Conservation (phyloP, 2,888 invertebrate genomes). For the Lutraria lutraria region DNA sequence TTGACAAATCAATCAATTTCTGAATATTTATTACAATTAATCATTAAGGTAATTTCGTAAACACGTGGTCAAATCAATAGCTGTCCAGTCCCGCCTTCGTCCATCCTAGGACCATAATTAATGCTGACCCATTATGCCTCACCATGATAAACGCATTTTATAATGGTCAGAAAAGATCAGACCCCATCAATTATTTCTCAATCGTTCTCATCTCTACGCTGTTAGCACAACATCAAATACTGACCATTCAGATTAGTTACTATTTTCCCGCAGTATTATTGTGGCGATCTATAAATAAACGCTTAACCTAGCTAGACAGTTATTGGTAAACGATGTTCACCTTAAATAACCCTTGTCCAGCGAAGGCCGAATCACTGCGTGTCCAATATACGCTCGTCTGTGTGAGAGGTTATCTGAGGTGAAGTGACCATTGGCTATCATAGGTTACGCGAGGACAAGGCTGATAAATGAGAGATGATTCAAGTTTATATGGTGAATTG, state of each 20-base stretch:
- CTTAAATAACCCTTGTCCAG: slow-evolving; percentile 70
- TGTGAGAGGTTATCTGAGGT: slow-evolving; percentile 65
- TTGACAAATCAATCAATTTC: slow-evolving; percentile 26
- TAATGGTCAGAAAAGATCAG: slow-evolving; percentile 34
- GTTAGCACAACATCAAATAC: slow-evolving; percentile 29
- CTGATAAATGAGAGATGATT: neutral
- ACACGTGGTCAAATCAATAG: slow-evolving; percentile 53
- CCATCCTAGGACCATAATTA: slow-evolving; percentile 30
- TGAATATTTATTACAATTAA: slow-evolving; percentile 21
- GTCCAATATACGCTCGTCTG: slow-evolving; percentile 29
- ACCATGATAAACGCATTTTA: slow-evolving; percentile 40
- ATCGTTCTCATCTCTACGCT: slow-evolving; percentile 19
- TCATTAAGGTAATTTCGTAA: slow-evolving; percentile 31
- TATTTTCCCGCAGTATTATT: neutral
- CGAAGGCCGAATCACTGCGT: slow-evolving; percentile 54
- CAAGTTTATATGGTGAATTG: too few relatives aligned
- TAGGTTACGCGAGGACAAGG: slow-evolving; percentile 67
- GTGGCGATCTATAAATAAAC: slow-evolving; percentile 39
- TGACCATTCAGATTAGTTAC: slow-evolving; percentile 28
- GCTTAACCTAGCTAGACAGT: slow-evolving; percentile 38
- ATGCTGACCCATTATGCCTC: slow-evolving; percentile 26
- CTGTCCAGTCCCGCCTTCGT: slow-evolving; percentile 41
- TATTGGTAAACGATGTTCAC: slow-evolving; percentile 58
- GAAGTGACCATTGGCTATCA: slow-evolving; percentile 64
- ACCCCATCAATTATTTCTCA: slow-evolving; percentile 36